Conservation (phyloP, 2,888 invertebrate genomes). For the Coenonympha glycerion region DNA sequence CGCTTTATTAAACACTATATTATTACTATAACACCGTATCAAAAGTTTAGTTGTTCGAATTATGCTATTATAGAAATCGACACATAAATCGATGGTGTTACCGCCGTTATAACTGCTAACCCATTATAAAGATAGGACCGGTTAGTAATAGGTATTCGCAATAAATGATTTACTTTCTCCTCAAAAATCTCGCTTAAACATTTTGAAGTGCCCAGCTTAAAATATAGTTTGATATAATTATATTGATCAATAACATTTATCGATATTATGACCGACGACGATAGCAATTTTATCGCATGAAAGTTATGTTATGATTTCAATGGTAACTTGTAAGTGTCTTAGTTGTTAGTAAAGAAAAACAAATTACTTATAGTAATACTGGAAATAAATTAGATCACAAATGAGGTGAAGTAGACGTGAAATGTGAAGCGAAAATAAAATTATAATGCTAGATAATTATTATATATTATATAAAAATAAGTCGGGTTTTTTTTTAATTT, state of each 20-base stretch:
- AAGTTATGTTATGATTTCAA: conserved; percentile 20
- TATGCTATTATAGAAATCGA: conserved; percentile 15
- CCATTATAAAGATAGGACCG: conserved; percentile 41
- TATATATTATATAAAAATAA: too few species aligned
- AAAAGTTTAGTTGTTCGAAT: conserved; percentile 6
- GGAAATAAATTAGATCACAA: too few species aligned
- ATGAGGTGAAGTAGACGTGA: too few species aligned
- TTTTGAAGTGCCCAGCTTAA: conserved; percentile 39
- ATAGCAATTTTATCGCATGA: conserved; percentile 27
- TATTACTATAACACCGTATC: conserved; percentile 7
- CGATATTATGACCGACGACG: conserved; percentile 20
- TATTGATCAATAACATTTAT: conserved; percentile 42
- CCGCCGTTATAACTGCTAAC: conserved; percentile 24
- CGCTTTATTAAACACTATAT: neutral
- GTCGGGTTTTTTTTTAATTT: too few species aligned
- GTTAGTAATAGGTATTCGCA: conserved; percentile 58
- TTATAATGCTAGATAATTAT: too few species aligned
- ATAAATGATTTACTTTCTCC: conserved; percentile 71
- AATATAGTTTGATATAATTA: conserved; percentile 51
- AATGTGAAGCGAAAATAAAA: too few species aligned
- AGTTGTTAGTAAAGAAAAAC: too few species aligned
- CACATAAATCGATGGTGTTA: conserved; percentile 38
- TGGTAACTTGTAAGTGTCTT: too few species aligned
- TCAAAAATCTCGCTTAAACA: conserved; percentile 51
- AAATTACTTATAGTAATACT: too few species aligned